Evolutionary conservation across 2,113 vertebrate genomes (phyloP).

Genomic region (Lophochroa leadbeateri): DNA sequence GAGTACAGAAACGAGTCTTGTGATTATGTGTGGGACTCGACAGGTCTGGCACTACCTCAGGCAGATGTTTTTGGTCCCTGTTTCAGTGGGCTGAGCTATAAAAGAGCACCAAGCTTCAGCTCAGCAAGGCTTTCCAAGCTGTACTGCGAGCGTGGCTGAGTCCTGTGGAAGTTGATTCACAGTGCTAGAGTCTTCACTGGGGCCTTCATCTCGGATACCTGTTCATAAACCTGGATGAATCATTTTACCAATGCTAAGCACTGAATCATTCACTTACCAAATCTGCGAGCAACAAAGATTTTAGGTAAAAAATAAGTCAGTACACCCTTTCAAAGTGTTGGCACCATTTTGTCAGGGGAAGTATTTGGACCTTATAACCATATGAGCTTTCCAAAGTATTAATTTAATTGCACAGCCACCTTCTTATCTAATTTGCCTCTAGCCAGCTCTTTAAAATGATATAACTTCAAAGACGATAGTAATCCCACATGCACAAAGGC

Average conservation of each 20-base stretch:
- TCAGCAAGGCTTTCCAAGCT: not conserved
- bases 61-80: not conserved
- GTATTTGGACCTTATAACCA: not conserved
- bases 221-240: not conserved
- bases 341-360: not conserved
- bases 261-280: not conserved
- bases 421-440: constrained; percentile 45
- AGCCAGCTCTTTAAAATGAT: constrained; percentile 29
- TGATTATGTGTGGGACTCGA: not conserved
- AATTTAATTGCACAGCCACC: constrained; percentile 23
- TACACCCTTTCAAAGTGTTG: constrained; percentile 4
- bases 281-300: not conserved
- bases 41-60: not conserved
- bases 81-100: not conserved
- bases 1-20: not conserved
- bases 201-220: not conserved
- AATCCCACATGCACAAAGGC: constrained; percentile 6
- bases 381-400: constrained; percentile 30
- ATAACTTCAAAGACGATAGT: constrained; percentile 11
- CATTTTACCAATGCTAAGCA: not conserved
- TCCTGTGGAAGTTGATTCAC: not conserved
- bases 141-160: not conserved
- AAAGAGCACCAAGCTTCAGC: not conserved
- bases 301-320: not conserved
- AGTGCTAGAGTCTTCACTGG: not conserved